These are phyloP conservation scores for Eueremaeus valkanovi DNA, from an alignment of 2,888 invertebrate species.

Conservation along the genomic window DNA sequence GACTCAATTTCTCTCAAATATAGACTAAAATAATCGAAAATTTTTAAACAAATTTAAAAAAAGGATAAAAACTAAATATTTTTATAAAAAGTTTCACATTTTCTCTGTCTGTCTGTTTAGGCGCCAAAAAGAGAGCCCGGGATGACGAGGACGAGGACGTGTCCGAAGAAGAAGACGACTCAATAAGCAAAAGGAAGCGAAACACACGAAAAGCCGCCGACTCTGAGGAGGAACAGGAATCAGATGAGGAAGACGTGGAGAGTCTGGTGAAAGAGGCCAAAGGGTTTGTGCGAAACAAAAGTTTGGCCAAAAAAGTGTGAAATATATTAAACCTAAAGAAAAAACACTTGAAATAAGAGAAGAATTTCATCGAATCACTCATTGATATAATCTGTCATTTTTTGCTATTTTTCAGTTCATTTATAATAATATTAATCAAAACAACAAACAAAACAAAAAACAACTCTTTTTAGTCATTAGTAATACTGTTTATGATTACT, in stretches of 20 bases:
- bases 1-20: too few relatives aligned
- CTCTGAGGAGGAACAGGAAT: slow-evolving; percentile 46
- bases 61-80: too few relatives aligned
- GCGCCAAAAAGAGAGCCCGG: slow-evolving; percentile 27
- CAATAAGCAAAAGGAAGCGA: slow-evolving; percentile 31
- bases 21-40: too few relatives aligned
- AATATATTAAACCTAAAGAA: neutral
- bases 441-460: neutral
- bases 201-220: slow-evolving; percentile 32
- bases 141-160: slow-evolving; percentile 40
- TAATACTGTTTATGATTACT: neutral
- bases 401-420: slow-evolving; percentile 29
- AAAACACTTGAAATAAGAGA: neutral
- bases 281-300: slow-evolving; percentile 38
- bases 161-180: slow-evolving; percentile 40
- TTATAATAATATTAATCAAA: neutral
- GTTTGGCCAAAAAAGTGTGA: slow-evolving; percentile 31
- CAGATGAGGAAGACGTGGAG: slow-evolving; percentile 46
- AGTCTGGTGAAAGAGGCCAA: slow-evolving; percentile 44
- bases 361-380: slow-evolving; percentile 11
- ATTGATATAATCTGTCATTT: neutral
- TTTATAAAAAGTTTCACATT: too few relatives aligned
- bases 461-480: neutral
- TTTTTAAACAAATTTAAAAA: too few relatives aligned
- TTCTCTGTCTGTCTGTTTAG: too few relatives aligned